Evolutionary conservation across 2,888 invertebrate genomes (phyloP).

Genomic region (Lottia scabra): DNA sequence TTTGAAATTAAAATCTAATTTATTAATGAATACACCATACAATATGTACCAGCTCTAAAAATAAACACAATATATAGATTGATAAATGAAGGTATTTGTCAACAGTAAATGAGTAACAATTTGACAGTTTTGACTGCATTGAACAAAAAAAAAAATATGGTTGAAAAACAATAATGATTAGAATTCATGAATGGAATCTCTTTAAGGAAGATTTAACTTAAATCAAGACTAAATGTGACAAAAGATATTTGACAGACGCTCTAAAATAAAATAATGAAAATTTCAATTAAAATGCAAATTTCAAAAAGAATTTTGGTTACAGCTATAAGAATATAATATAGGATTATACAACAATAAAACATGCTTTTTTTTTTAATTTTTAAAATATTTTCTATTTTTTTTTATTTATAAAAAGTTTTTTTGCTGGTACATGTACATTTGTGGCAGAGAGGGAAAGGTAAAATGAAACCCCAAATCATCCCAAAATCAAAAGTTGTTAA

Average conservation of each 20-base stretch:
- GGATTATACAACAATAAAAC: background rate
- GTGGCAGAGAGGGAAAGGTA: conserved; percentile 21
- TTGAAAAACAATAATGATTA: too few species aligned
- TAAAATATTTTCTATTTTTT: conserved; percentile 18
- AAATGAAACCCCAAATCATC: background rate
- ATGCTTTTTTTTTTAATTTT: conserved; percentile 17
- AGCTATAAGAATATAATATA: background rate
- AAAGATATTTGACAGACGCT: too few species aligned
- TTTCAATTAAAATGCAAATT: background rate
- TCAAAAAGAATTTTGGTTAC: background rate
- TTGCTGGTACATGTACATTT: conserved; percentile 21
- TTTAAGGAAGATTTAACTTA: too few species aligned
- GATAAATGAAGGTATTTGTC: too few species aligned
- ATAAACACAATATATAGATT: too few species aligned
- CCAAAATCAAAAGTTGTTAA: background rate
- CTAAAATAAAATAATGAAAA: too few species aligned
- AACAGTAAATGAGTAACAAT: too few species aligned
- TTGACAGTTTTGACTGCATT: too few species aligned
- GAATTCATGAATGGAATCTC: too few species aligned
- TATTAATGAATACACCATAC: background rate
- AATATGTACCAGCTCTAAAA: background rate
- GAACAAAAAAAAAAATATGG: too few species aligned
- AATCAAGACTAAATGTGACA: too few species aligned
- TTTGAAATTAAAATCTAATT: background rate
- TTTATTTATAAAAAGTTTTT: conserved; percentile 6